Conservation (phyloP, 2,888 invertebrate genomes). For the Drosophila barbarae region DNA sequence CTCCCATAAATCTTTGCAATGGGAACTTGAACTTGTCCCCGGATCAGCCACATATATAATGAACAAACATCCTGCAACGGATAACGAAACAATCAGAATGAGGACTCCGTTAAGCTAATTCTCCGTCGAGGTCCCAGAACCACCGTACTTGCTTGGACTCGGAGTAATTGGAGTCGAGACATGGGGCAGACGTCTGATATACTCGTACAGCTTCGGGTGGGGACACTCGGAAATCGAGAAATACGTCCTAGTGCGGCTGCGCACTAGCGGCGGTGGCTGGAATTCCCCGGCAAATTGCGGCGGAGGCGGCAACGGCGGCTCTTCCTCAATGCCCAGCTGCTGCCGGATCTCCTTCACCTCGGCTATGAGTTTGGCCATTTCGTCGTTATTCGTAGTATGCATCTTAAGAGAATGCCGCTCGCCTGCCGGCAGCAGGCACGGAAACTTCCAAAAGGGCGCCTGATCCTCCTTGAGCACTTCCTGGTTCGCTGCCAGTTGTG, state of each 20-base stretch:
- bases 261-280: neutral
- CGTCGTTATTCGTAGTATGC: neutral
- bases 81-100: neutral
- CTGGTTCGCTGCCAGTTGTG: neutral
- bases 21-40: neutral
- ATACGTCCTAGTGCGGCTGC: neutral
- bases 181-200: neutral
- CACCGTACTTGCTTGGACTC: neutral
- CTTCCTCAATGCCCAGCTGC: neutral
- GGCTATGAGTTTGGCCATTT: neutral
- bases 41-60: neutral
- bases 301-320: neutral
- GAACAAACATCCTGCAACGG: neutral
- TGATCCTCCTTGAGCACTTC: neutral
- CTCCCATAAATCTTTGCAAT: neutral
- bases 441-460: neutral
- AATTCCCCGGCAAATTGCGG: neutral
- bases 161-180: neutral
- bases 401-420: neutral
- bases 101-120: neutral
- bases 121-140: neutral
- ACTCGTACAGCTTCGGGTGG: neutral
- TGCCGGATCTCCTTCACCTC: neutral
- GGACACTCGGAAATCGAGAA: neutral
- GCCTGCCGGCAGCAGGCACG: neutral